Base-by-base conservation (phyloP, 2,113 vertebrate species). In the Tretioscincus oriximinensis region DNA sequence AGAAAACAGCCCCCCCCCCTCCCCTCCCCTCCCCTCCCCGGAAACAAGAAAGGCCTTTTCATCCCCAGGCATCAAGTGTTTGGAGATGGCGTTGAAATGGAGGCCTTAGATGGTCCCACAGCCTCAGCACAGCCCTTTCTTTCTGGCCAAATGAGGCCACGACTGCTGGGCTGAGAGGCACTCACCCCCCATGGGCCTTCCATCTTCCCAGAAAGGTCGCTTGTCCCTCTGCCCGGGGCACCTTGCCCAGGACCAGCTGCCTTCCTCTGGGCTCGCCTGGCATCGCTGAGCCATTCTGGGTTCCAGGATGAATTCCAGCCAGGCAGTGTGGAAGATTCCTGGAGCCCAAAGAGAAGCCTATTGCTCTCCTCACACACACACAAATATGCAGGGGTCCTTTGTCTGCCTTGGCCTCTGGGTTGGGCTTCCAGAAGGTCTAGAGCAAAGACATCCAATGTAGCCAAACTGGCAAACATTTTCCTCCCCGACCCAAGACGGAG, bases 1-100 rank as follows among this genome's bases (percentile, higher is more conserved):
- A 51, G 41, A 74, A 70, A 84, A 75, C 65, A 49, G 14, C 28
- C 47, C 35, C 22, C 20, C 29, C 12, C 49, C n/a, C n/a, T n/a
- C n/a, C n/a, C n/a, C n/a, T n/a, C 3, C 28, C 1, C 4, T 12
- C 28, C 6, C 1, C 20, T 3, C 2, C 64, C n/a, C 7, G 9
- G 60, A 51, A 61, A 77, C 81, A 77, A 77, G 67, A 82, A 82
- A 64, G 81, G 74, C 81, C 28, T 47, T 82, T 82, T 77, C 54
- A 82, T 77, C 41, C 11, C 24, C 5, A 45, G 4, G 1, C 2
- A 58, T 51, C 74, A 71, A 64, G 11, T 71, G 74, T 82, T 82
- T 82, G 74, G 74, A 77, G 77, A 65, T 72, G 54, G 14, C 67
- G 22, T 26, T 22, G 73, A 63, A 70, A 54, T 54, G 2, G 10